phyloP scores from a whole-genome alignment of 2,113 vertebrate species.

The Rhinolophus sinicus region DNA sequence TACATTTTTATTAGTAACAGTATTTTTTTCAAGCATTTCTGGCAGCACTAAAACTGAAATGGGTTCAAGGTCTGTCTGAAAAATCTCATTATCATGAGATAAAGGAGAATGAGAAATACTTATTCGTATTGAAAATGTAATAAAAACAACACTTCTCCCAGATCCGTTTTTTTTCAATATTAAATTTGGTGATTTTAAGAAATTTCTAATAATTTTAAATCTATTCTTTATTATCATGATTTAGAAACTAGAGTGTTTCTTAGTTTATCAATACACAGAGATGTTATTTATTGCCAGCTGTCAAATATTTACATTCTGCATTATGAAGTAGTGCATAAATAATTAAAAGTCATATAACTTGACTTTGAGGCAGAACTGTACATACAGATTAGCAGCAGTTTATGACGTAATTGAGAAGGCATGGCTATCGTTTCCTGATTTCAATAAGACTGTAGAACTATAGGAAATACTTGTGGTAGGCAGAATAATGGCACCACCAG shows the following conservation, averaged over 20 bases:
- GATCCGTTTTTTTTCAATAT: conserved; percentile 16
- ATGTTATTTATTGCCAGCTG: background rate
- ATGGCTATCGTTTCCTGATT: background rate
- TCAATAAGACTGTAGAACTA: background rate
- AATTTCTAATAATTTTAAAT: conserved; percentile 45
- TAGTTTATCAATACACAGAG: conserved; percentile 19
- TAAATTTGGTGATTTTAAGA: conserved; percentile 28
- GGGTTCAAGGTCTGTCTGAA: background rate
- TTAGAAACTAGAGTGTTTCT: background rate
- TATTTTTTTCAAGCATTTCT: conserved; percentile 1
- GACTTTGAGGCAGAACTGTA: background rate
- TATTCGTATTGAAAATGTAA: conserved; percentile 64
- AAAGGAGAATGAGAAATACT: conserved; percentile 39
- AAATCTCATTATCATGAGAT: conserved; percentile 64
- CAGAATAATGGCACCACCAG: background rate
- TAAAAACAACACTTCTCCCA: conserved; percentile 48
- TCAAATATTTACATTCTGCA: background rate
- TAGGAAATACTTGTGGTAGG: background rate
- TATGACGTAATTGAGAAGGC: background rate
- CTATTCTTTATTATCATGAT: background rate
- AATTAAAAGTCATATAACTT: background rate
- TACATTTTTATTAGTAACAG: conserved; percentile 25
- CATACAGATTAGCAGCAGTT: background rate
- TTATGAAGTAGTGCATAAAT: conserved; percentile 11
- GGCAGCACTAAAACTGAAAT: conserved; percentile 17